Evolutionary conservation across 2,113 vertebrate species (phyloP), one percentile per base, ranked within the genome.

Genomic region (Antechinus stuartii): DNA sequence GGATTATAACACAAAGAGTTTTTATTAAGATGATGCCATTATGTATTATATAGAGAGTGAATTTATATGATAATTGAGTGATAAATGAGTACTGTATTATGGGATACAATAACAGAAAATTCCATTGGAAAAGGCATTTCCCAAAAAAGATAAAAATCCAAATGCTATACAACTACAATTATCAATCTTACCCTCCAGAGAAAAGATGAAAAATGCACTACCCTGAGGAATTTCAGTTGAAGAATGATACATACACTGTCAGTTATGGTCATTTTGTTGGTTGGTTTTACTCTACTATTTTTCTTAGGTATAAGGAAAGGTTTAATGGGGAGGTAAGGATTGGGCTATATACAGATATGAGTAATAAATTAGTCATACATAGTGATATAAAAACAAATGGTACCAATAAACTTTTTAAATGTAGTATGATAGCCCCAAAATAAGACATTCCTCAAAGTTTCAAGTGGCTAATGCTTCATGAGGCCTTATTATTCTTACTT

Each of bases 91-190:
- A 76, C 1, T 42, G 4, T 24, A 92, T 50, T 89, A 23, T 49
- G 22, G 11, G 22, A 91, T 90, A 92, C 1, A 0, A 84, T 8
- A 16, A 23, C 76, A 93, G 49, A 23, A 10, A 92, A 16, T 26
- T 35, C 22, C 14, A 84, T 93, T 46, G 25, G 27, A 49, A 96
- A 96, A 96, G 9, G 0, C 25, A 95, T 5, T 90, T 94, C 25
- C 94, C n/a, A 3, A 89, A 92, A 90, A 95, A 91, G 0, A 5
- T 42, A 68, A 35, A 68, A 68, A 68, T 76, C 16, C 4, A 76
- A 76, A 76, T 76, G 68, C 35, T 76, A n/a, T 76, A 22, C 35
- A 68, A 68, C 14, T 12, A 68, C 30, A 35, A 35, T 68, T 35
- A 68, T 35, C 57, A 68, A 68, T 76, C 14, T 76, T n/a, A n/a